Percentiles rank a stretch among this genome's conserved stretches.
Evolutionary conservation across 2,888 invertebrate genomes (phyloP).

Genomic region (Athalia cordata): DNA sequence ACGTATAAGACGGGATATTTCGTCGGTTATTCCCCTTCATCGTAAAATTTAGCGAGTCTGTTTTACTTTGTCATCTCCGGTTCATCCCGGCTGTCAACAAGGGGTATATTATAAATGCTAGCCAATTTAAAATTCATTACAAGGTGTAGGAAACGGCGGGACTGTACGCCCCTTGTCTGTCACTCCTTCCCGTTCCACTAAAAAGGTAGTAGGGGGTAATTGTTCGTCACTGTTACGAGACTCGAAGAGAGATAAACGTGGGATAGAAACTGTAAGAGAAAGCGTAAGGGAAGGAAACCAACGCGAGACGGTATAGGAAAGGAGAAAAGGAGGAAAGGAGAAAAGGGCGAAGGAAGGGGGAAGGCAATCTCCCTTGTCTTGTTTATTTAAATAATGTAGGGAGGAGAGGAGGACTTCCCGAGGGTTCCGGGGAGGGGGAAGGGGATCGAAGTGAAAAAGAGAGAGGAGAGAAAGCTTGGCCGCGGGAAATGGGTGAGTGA

Average conservation of each 20-base stretch:
- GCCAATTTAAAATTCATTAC: slow-evolving; percentile 73
- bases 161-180: slow-evolving; percentile 57
- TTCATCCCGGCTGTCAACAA: slow-evolving; percentile 66
- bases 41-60: slow-evolving; percentile 62
- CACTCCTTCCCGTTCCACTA: slow-evolving; percentile 50
- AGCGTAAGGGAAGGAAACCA: slow-evolving; percentile 25
- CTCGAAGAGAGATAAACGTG: slow-evolving; percentile 26
- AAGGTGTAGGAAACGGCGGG: slow-evolving; percentile 54
- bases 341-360: slow-evolving; percentile 49
- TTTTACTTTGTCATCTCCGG: slow-evolving; percentile 71
- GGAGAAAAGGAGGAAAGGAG: slow-evolving; percentile 43
- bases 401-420: slow-evolving; percentile 45
- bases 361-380: slow-evolving; percentile 66
- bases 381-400: slow-evolving; percentile 73
- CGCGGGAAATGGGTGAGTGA: slow-evolving; percentile 66
- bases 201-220: slow-evolving; percentile 64
- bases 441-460: neutral
- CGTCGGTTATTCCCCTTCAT: slow-evolving; percentile 15
- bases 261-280: slow-evolving; percentile 7
- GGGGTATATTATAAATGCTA: slow-evolving; percentile 69
- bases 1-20: slow-evolving; percentile 37
- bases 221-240: slow-evolving; percentile 68
- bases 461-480: slow-evolving; percentile 46
- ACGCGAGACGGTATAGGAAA: slow-evolving; percentile 28
- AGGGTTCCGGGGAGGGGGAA: neutral